Evolutionary conservation across 2,888 invertebrate species (phyloP).

Genomic region (Terebella lapidaria): DNA sequence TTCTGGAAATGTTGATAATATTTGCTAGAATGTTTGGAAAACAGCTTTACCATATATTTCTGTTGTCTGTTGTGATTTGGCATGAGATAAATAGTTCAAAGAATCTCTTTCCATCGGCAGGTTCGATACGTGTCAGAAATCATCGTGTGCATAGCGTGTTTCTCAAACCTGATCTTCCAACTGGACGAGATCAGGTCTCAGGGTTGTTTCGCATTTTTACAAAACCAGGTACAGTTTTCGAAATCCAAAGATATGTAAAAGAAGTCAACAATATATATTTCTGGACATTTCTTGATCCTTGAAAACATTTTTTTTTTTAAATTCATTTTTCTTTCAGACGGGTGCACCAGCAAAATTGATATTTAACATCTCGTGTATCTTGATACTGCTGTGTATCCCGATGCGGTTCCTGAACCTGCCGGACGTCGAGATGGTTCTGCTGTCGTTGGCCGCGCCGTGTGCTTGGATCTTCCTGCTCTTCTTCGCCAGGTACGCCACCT

Average conservation of each 20-base stretch:
- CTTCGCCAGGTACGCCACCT: slow-evolving; percentile 98
- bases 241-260: too few species aligned
- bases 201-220: slow-evolving; percentile 81
- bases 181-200: slow-evolving; percentile 92
- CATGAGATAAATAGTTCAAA: too few species aligned
- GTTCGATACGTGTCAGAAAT: slow-evolving; percentile 74
- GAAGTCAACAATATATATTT: too few species aligned
- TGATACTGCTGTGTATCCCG: slow-evolving; percentile 84
- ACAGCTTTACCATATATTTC: too few species aligned
- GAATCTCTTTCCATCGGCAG: too few species aligned
- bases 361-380: slow-evolving; percentile 83
- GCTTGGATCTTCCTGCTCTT: slow-evolving; percentile 98
- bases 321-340: slow-evolving; percentile 65
- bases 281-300: too few species aligned
- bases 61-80: too few species aligned
- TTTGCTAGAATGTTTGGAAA: too few species aligned
- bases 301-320: too few species aligned
- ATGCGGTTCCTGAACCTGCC: slow-evolving; percentile 64
- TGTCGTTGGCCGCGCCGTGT: slow-evolving; percentile 88
- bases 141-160: slow-evolving; percentile 76
- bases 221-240: slow-evolving; percentile 91
- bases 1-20: too few species aligned
- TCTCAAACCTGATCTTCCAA: slow-evolving; percentile 83
- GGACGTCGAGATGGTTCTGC: slow-evolving; percentile 75
- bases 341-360: slow-evolving; percentile 92